Percentiles rank a stretch among this genome's conserved stretches.
These are phyloP conservation scores for Apteryx mantelli DNA, from an alignment of 2,113 vertebrate genomes.

Conservation along the genomic window DNA sequence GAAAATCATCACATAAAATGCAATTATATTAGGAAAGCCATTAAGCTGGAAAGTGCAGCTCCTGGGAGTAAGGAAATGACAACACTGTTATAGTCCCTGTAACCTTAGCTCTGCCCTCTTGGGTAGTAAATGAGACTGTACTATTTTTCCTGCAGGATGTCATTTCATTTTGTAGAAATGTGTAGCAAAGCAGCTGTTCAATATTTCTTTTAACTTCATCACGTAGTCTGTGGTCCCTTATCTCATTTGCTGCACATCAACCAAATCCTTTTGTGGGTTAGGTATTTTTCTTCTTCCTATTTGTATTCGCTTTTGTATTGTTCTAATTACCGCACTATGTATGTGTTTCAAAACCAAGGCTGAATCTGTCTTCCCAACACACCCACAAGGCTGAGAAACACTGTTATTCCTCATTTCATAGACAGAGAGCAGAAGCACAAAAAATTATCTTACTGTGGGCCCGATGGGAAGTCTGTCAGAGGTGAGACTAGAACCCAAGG, in stretches of 20 bases:
- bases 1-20: conserved; percentile 36
- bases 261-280: conserved; percentile 50
- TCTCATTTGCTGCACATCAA: conserved; percentile 66
- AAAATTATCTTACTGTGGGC: background rate
- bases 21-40: conserved; percentile 49
- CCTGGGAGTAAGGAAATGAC: conserved; percentile 43
- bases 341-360: background rate
- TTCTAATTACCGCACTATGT: conserved; percentile 19
- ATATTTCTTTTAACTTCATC: conserved; percentile 50
- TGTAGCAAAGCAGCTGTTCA: conserved; percentile 52
- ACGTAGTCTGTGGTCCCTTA: conserved; percentile 25
- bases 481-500: background rate
- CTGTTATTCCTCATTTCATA: background rate
- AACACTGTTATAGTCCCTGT: conserved; percentile 17
- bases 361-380: background rate
- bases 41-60: conserved; percentile 46
- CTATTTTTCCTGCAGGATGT: conserved; percentile 54
- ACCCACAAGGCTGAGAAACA: background rate
- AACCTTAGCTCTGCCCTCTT: conserved; percentile 57
- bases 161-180: conserved; percentile 44
- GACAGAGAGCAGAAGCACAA: background rate
- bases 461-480: background rate
- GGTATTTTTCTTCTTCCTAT: conserved; percentile 31
- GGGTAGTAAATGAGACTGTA: conserved; percentile 15
- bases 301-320: conserved; percentile 46